phyloP scores from a whole-genome alignment of 2,888 invertebrate genomes.

The Melipona bicolor region DNA sequence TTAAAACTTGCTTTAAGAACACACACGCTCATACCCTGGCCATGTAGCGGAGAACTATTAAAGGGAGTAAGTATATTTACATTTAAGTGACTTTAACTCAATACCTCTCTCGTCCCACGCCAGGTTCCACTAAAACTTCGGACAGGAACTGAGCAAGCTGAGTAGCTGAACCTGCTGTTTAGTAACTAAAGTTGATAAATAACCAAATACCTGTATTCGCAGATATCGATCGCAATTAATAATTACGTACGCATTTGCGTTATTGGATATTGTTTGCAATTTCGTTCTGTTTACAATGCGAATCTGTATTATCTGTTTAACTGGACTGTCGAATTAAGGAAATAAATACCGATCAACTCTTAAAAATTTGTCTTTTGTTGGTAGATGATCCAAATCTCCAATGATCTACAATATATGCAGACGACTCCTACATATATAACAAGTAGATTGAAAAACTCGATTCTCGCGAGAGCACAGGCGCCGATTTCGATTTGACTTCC shows the following conservation, averaged over 20 bases:
- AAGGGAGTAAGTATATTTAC: conserved; percentile 26
- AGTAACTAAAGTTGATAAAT: conserved; percentile 23
- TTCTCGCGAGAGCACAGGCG: neutral
- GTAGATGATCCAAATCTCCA: neutral
- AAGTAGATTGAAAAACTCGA: neutral
- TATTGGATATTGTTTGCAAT: no score
- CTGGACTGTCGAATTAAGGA: no score
- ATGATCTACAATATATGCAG: no score
- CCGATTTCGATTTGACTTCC: neutral
- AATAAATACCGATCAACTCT: no score
- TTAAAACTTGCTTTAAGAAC: neutral
- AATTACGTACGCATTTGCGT: neutral
- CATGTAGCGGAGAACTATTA: conserved; percentile 22
- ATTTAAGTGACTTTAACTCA: conserved; percentile 37
- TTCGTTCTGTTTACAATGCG: no score
- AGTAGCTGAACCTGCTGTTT: conserved; percentile 33
- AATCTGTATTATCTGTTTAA: no score
- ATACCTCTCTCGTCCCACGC: conserved; percentile 25
- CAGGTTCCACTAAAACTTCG: conserved; percentile 36
- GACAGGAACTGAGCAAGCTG: conserved; percentile 26
- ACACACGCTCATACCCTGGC: neutral
- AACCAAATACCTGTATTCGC: neutral
- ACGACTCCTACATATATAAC: neutral
- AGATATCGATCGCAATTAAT: conserved; percentile 7
- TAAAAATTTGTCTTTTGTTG: no score